phyloP scores from a whole-genome alignment of 2,113 vertebrate genomes.

The Pseudolaguvia tuberculata region DNA sequence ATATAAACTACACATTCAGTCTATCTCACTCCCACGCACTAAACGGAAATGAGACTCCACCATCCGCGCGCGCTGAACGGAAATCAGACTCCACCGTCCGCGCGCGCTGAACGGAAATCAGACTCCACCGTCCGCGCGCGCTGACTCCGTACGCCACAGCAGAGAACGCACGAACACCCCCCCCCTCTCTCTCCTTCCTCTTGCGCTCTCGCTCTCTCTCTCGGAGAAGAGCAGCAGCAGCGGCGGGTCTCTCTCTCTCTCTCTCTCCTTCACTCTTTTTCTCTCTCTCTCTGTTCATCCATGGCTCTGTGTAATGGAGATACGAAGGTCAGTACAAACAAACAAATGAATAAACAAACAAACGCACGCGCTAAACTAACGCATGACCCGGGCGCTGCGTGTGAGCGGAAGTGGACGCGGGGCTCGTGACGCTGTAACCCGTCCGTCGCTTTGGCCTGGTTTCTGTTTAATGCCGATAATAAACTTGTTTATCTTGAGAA shows the following conservation, averaged over 20 bases:
- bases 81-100: background rate
- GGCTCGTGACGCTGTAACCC: background rate
- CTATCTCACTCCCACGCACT: too few relatives aligned
- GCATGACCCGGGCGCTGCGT: background rate
- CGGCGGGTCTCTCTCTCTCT: conserved; percentile 57
- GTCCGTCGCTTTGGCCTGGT: background rate
- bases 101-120: background rate
- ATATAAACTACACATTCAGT: too few relatives aligned
- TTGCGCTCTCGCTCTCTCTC: background rate
- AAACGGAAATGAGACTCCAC: background rate
- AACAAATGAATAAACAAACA: background rate
- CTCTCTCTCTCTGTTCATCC: conserved; percentile 60
- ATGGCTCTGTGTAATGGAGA: conserved; percentile 97
- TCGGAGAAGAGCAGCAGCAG: conserved; percentile 54
- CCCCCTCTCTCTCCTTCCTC: background rate
- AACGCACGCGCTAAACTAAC: too few relatives aligned
- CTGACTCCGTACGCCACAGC: background rate
- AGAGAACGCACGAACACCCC: background rate
- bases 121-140: background rate
- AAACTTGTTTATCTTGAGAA: background rate
- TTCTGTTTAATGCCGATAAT: background rate
- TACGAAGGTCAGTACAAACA: conserved; percentile 83
- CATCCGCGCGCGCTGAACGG: background rate
- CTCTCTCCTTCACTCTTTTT: conserved; percentile 55
- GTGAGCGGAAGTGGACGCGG: background rate